Conservation (phyloP, 2,888 invertebrate genomes). For the Ceramica pisi region DNA sequence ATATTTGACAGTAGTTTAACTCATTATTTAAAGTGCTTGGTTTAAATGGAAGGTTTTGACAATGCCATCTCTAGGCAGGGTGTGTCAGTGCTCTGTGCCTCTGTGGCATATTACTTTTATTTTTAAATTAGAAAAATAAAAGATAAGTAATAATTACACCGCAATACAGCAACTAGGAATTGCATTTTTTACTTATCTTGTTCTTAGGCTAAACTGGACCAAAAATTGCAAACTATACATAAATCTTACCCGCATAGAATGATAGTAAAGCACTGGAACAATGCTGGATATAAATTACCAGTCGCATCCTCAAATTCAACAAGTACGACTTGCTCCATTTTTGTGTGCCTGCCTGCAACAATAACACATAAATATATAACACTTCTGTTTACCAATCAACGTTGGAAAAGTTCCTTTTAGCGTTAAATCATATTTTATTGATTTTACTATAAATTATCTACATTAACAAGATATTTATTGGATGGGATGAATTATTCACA, state of each 20-base stretch:
- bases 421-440: conserved; percentile 17
- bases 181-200: neutral
- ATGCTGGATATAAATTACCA: conserved; percentile 97
- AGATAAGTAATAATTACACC: neutral
- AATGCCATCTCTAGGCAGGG: neutral
- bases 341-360: conserved; percentile 16
- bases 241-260: conserved; percentile 96
- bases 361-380: neutral
- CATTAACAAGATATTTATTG: neutral
- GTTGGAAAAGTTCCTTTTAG: neutral
- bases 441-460: neutral
- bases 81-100: neutral
- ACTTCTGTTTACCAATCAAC: conserved; percentile 20
- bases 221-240: neutral
- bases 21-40: neutral
- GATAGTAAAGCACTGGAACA: conserved; percentile 97
- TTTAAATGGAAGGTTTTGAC: neutral
- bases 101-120: too few relatives aligned
- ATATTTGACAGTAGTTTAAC: neutral
- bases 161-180: neutral
- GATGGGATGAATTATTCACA: neutral
- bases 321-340: conserved; percentile 72
- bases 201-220: neutral
- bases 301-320: conserved; percentile 75
- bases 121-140: neutral